Base-by-base conservation (phyloP, 2,888 invertebrate genomes). In the Drosophila putrida region DNA sequence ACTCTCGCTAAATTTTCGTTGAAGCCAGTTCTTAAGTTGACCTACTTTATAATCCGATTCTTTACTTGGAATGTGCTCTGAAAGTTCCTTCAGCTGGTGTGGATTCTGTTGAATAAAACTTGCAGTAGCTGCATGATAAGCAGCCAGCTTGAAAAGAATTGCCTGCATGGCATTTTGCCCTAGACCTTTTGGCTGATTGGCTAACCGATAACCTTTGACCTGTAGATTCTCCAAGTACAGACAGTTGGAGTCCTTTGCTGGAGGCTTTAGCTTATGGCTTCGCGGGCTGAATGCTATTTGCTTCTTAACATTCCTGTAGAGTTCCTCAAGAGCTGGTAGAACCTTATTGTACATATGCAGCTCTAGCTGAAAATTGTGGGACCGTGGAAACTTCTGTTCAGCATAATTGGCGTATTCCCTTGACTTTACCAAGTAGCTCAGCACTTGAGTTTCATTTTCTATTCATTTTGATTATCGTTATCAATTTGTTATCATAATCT, bases 51-150 rank as follows among this genome's bases (percentile, higher is more conserved):
- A 8, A 1, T 15, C 5, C 27, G 33, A 31, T 27, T 54, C n/a
- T 9, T 33, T 31, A 4, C 10, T 46, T 11, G 51, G 15, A 20
- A 4, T 31, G 3, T 54, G 68, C 38, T 54, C 71, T n/a, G 57
- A 13, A 11, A 80, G 46, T 9, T 68, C 65, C 8, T 50, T 66
- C 8, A 70, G 25, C 6, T 75, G 44, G 1, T 8, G 43, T 0
- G 67, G 50, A 13, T 64, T 63, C 6, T 27, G 28, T 55, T 71
- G 66, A 13, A 89, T 51, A 68, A 76, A 65, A 71, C 78, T 31
- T 1, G 85, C 90, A 4, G 91, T 88, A 0, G 82, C 90, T 0
- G 91, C 91, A 80, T 91, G 91, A 62, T 90, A 89, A 46, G 89
- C 76, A 4, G 92, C 91, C 43, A 92, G 50, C 41, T 89, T 82